These are phyloP conservation scores for Pollenia labialis DNA, from an alignment of 2,888 invertebrate genomes.

Conservation along the genomic window DNA sequence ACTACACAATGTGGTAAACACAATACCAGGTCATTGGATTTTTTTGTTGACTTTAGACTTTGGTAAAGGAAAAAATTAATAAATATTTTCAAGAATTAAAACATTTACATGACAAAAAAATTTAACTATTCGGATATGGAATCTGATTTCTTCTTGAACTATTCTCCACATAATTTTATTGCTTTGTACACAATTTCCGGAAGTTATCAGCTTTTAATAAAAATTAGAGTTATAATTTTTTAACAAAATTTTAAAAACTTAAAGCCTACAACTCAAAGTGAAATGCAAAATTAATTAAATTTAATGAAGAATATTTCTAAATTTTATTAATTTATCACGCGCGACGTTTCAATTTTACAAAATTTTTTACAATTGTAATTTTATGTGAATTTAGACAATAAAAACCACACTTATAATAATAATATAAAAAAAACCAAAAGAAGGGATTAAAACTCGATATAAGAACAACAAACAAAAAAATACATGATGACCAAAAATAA, in stretches of 20 bases:
- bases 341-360: too few relatives aligned
- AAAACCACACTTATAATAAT: conserved; percentile 11
- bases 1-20: not conserved
- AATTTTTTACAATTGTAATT: too few relatives aligned
- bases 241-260: not conserved
- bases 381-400: conserved; percentile 3
- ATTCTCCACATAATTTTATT: too few relatives aligned
- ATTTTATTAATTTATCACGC: too few relatives aligned
- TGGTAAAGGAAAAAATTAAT: not conserved
- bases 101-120: too few relatives aligned
- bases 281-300: conserved; percentile 32
- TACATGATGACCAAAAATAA: not conserved
- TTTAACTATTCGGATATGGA: too few relatives aligned
- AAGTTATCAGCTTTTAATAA: too few relatives aligned
- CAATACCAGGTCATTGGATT: not conserved
- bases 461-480: not conserved
- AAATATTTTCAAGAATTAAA: not conserved
- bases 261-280: conserved; percentile 10
- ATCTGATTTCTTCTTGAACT: too few relatives aligned
- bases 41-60: conserved; percentile 6
- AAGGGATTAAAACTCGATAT: conserved; percentile 8
- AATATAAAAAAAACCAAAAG: not conserved
- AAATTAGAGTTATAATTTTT: not conserved
- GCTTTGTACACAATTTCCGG: too few relatives aligned
- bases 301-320: not conserved